Percentiles rank a stretch among this genome's conserved stretches.
These are phyloP conservation scores for Pedicia rivosa DNA, from an alignment of 2,888 invertebrate genomes.

Conservation along the genomic window DNA sequence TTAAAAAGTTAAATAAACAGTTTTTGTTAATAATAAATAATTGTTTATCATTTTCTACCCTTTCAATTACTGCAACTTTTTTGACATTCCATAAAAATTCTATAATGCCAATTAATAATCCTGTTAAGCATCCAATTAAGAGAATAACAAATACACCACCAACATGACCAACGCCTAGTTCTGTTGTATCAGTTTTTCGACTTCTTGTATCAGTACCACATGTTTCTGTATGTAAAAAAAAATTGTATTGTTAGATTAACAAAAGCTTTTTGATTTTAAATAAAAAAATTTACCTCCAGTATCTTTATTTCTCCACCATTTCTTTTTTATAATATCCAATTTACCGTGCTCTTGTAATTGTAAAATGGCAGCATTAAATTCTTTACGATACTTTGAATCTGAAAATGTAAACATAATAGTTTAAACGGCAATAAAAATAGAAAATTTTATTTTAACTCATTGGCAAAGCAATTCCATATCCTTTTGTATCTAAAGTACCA, in stretches of 20 bases:
- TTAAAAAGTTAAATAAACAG: no score
- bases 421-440: no score
- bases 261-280: no score
- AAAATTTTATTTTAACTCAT: slow-evolving; percentile 47
- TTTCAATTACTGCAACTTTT: slow-evolving; percentile 58
- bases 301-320: slow-evolving; percentile 77
- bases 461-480: slow-evolving; percentile 87
- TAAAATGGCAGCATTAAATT: slow-evolving; percentile 74
- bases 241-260: no score
- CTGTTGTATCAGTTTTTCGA: slow-evolving; percentile 26
- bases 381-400: slow-evolving; percentile 65
- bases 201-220: no score
- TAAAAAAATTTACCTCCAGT: slow-evolving; percentile 30
- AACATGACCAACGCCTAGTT: slow-evolving; percentile 44
- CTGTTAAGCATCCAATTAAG: slow-evolving; percentile 51
- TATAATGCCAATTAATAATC: slow-evolving; percentile 55
- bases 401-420: not conserved
- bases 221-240: no score
- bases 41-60: no score
- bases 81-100: slow-evolving; percentile 79
- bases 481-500: slow-evolving; percentile 71
- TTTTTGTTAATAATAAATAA: no score
- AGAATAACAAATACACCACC: slow-evolving; percentile 85
- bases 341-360: slow-evolving; percentile 80
- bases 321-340: slow-evolving; percentile 63